Evolutionary conservation across 1,140 invertebrate genomes (phyloP), one percentile per base, ranked within the genome.

Genomic region (Penaeus japonicus): DNA sequence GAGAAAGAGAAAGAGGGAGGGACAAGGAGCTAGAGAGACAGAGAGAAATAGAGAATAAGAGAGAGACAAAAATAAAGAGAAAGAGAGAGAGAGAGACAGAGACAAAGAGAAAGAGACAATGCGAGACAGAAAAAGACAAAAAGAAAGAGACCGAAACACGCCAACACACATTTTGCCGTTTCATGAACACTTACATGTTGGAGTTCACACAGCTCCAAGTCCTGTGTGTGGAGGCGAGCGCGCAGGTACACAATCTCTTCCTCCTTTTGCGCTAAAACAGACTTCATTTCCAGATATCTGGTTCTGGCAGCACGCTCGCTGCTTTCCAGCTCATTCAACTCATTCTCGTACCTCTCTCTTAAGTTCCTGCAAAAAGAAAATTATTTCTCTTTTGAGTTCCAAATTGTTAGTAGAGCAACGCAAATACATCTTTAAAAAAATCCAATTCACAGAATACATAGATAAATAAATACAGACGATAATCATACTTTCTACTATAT

Each of bases 231-330:
- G 30, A 89, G 84, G 1, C 90, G 73, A 53, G 87, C 90, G 35
- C 89, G 54, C 22, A 90, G 65, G 39, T 88, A 90, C 27, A 90
- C 84, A 35, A 86, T 83, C 35, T 90, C 89, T 54, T 90, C 89
- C 75, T 90, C 87, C 27, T 85, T 89, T 59, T 89, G 89, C 5
- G 89, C 80, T 12, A 89, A 57, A 39, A 89, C 27, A 4, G 85
- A 84, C 24, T 82, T 80, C 86, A 89, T 89, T 73, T 90, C 87
- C 30, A 90, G 78, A 27, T 87, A 87, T 18, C 89, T 59, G 10
- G 32, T 80, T 47, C 89, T 82, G 17, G 86, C 85, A n/a, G 54
- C 81, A 62, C 83, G 62, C 54, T 90, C 89, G 35, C 89, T 87
- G 22, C 57, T 59, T 30, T 90, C 84, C 62, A 87, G 15, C 57